Evolutionary conservation across 2,113 vertebrate species (phyloP).

Genomic region (Asarcornis scutulata): DNA sequence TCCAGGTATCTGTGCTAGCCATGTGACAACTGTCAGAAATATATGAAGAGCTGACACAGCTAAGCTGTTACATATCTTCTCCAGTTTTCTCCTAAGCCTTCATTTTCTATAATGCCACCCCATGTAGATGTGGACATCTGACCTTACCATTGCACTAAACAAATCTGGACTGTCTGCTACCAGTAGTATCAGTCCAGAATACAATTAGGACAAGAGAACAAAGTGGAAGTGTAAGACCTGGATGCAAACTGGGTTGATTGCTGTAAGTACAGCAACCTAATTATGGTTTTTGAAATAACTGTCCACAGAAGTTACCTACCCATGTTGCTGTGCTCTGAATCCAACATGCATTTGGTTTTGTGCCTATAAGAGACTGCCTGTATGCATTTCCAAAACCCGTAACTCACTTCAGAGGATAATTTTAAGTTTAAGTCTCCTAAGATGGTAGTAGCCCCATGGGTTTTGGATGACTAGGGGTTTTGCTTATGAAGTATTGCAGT

Average conservation of each 20-base stretch:
- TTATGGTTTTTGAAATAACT: neutral
- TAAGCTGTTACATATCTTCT: neutral
- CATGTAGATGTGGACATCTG: neutral
- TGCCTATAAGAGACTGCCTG: neutral
- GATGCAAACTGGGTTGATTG: neutral
- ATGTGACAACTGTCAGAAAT: neutral
- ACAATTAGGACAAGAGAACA: neutral
- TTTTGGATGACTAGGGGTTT: neutral
- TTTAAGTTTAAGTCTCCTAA: neutral
- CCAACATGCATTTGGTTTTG: neutral
- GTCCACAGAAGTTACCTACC: neutral
- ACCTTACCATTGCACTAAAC: rapidly evolving
- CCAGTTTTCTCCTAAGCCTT: neutral
- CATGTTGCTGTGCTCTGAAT: neutral
- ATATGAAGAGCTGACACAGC: neutral
- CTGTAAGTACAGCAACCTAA: neutral
- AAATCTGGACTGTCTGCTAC: neutral
- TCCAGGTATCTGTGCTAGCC: neutral
- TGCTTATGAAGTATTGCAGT: neutral
- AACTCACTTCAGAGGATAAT: neutral
- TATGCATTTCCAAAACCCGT: neutral
- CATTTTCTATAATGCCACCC: neutral
- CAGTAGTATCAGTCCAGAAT: neutral
- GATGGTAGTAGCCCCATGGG: neutral
- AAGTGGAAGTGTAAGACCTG: neutral